phyloP scores from a whole-genome alignment of 2,797 vertebrate species.

The Acropternis orthonyx region DNA sequence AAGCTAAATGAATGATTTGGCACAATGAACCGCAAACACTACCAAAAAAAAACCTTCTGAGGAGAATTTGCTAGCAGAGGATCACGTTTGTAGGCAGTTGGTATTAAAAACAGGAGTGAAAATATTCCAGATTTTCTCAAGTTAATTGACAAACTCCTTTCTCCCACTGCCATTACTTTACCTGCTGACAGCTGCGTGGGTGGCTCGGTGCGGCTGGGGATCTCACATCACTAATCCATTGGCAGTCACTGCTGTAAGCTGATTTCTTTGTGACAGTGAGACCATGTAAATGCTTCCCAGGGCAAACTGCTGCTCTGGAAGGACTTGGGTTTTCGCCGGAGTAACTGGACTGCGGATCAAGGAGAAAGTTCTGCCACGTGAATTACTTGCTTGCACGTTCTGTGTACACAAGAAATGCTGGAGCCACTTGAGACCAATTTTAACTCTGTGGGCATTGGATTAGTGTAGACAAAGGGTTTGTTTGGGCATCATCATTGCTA shows the following conservation, averaged over 20 bases:
- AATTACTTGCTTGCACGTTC: not conserved
- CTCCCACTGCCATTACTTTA: not conserved
- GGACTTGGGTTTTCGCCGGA: not conserved
- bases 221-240: not conserved
- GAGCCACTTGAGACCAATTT: not conserved
- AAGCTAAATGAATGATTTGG: slow-evolving; percentile 40
- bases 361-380: not conserved
- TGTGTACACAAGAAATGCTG: not conserved
- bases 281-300: not conserved
- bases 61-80: not conserved
- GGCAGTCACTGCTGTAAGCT: not conserved
- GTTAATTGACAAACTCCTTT: not conserved
- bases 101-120: slow-evolving; percentile 2
- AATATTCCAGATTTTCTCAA: not conserved
- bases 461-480: not conserved
- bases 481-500: not conserved
- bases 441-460: rapidly evolving
- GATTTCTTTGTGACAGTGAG: not conserved
- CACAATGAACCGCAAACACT: slow-evolving; percentile 24
- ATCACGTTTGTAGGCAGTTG: not conserved
- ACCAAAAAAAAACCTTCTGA: not conserved
- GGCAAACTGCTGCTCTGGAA: not conserved
- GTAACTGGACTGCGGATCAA: not conserved
- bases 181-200: slow-evolving; percentile 22
- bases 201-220: not conserved